Evolutionary conservation across 2,113 vertebrate genomes (phyloP), one percentile per base, ranked within the genome.

Genomic region (Tragelaphus scriptus): DNA sequence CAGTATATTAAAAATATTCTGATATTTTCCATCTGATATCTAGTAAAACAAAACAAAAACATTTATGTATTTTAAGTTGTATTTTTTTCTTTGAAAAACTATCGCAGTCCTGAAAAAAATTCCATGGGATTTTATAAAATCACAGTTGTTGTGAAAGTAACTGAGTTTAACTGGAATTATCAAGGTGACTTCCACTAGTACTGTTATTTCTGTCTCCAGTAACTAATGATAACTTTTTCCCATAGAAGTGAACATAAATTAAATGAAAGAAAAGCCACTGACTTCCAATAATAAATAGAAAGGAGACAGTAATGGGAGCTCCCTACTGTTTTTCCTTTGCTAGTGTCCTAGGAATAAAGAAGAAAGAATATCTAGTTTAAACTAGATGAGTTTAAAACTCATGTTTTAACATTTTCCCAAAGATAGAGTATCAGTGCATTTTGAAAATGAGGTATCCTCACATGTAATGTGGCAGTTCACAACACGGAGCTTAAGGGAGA

Each of bases 151-250:
- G 94, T 90, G 77, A 88, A 97, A 94, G 88, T 95, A 97, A 97
- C 92, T 55, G 36, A 91, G n/a, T 88, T 71, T 94, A 97, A 97
- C 85, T 97, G 58, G 82, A 93, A 95, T 97, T 97, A 97, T 96
- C 93, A 97, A 98, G 94, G 96, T 98, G 93, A 98, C 88, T 97
- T 97, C 68, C 36, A 94, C 59, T 91, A 94, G 96, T 96, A 81
- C 53, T 87, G 92, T 91, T 96, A 91, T 92, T 97, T 96, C 96
- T 94, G 21, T 97, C 77, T 97, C 51, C 12, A 86, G 82, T 97
- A 97, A 98, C 91, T 97, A 97, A 98, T 96, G 96, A 87, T 68
- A 96, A 85, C 65, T 51, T 97, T 97, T 95, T 85, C 77, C 61
- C 49, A 96, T 44, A 86, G 82, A 97, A 75, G 32, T 36, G 95